Base-by-base conservation (phyloP, 2,113 vertebrate species). In the Phainopepla nitens region DNA sequence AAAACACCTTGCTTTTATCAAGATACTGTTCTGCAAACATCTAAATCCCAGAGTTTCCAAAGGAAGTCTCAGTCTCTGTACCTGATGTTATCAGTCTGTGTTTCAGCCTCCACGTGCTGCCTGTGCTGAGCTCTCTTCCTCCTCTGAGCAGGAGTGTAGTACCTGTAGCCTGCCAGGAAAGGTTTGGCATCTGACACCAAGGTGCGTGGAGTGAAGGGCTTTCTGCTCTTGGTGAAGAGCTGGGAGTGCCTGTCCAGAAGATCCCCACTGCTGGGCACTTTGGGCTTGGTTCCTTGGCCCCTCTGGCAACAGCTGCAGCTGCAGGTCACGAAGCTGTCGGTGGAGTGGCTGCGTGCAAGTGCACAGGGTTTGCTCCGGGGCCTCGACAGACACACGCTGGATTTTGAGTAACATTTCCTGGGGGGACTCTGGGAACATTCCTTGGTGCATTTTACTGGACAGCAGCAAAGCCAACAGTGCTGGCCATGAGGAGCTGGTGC, bases 141-240 rank as follows among this genome's bases (percentile, higher is more conserved):
- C 76, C 94, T 98, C 92, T 27, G 97, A 36, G 99, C 98, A 69
- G 98, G 98, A 56, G 98, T 99, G 89, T 99, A 99, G 93, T 98
- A 99, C 49, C 99, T 98, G 90, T 99, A 99, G 27, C 97, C 97
- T 29, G 98, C 97, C 81, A 99, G 97, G 87, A 97, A 98, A 29
- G 99, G 98, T 90, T 98, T 98, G 64, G 98, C 98, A 70, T 98
- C 98, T 21, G 98, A 98, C 93, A 98, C 98, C 73, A 99, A 97
- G 23, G 98, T 99, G 84, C 98, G 98, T 27, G 99, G 99, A 19
- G 98, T 99, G 78, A 99, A 99, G 33, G 99, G 99, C 82, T 97
- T 96, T 3, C 84, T 97, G 25, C 97, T 96, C 45, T 94, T 87
- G 15, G 99, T 99, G 79, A 99, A 99, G 78, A 71, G 96, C 57